Percentiles rank a stretch among this genome's conserved stretches.
These are phyloP conservation scores for Oreortyx pictus DNA, from an alignment of 2,797 vertebrate genomes.

Conservation along the genomic window DNA sequence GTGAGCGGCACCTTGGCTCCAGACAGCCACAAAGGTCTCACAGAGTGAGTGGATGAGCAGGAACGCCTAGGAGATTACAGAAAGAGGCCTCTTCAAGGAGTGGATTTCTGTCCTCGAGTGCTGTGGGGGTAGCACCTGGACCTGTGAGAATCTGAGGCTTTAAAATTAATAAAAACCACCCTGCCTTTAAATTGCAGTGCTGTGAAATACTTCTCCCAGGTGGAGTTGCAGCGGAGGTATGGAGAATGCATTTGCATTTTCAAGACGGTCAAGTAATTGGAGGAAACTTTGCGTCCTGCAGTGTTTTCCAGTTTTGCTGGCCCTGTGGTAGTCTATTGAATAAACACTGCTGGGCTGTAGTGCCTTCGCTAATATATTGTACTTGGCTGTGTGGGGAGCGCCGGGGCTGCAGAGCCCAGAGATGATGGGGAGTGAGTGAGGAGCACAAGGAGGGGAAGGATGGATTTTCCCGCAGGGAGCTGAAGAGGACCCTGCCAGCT, in stretches of 20 bases:
- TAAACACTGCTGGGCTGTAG: slow-evolving; percentile 23
- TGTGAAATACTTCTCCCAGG: slow-evolving; percentile 45
- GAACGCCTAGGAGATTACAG: neutral
- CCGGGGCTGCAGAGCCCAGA: neutral
- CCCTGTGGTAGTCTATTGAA: neutral
- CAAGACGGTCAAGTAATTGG: neutral
- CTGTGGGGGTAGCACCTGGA: slow-evolving; percentile 13
- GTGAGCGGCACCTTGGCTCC: neutral
- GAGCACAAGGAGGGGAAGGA: neutral
- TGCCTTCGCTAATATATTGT: slow-evolving; percentile 21
- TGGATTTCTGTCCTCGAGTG: neutral
- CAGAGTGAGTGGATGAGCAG: neutral
- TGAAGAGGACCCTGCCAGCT: neutral
- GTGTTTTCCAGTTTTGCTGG: slow-evolving; percentile 25
- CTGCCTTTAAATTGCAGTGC: slow-evolving; percentile 9
- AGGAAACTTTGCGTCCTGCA: slow-evolving; percentile 6
- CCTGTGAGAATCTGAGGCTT: slow-evolving; percentile 11
- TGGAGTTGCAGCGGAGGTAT: neutral
- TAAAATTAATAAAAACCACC: slow-evolving; percentile 49
- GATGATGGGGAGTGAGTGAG: neutral
- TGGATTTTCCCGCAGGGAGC: neutral
- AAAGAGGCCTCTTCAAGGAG: neutral
- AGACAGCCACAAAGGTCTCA: rapidly evolving
- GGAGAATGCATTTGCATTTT: slow-evolving; percentile 32
- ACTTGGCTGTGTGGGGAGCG: neutral